These are phyloP conservation scores for cattle (Bos taurus) DNA, from an alignment of 2,113 vertebrate genomes.

Conservation along the genomic window ARS-UCD2.0 NC_037337.1:62016501-62017000, in stretches of 20 bases:
- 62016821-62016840: neutral
- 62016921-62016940: neutral
- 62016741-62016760: neutral
- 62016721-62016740: neutral
- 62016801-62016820: neutral
- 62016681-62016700: neutral
- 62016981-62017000: neutral
- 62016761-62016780: neutral
- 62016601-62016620: neutral
- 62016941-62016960: fast-evolving
- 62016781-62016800: neutral
- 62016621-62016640: neutral
- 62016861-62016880: neutral
- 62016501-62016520: neutral
- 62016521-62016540: neutral
- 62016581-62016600: neutral
- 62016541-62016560: neutral
- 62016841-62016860: neutral
- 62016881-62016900: neutral
- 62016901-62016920: neutral
- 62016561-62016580: neutral
- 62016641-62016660: neutral
- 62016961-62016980: neutral
- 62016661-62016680: neutral
- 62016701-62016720: neutral